phyloP scores from a whole-genome alignment of 1,140 invertebrate species.

The Oscheius sp. region DNA sequence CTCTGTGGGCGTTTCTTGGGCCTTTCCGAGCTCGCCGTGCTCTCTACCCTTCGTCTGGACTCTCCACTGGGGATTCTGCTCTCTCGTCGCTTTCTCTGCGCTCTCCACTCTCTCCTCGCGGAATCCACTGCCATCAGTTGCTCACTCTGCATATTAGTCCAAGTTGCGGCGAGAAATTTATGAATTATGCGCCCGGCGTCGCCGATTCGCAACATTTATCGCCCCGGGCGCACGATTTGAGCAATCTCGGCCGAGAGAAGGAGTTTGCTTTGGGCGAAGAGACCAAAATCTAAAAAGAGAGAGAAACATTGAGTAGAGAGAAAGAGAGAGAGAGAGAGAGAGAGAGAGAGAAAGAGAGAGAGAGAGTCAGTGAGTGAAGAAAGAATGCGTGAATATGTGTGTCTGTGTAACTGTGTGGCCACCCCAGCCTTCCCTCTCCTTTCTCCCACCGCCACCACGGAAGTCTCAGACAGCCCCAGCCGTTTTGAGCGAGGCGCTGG shows the following conservation, averaged over 20 bases:
- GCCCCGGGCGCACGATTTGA: background rate
- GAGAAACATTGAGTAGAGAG: too few species aligned
- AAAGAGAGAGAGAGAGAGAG: too few species aligned
- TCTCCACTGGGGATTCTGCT: background rate
- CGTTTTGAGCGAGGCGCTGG: too few species aligned
- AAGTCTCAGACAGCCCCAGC: too few species aligned
- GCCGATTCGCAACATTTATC: background rate
- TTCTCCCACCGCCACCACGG: background rate
- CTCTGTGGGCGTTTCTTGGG: background rate
- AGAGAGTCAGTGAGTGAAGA: too few species aligned
- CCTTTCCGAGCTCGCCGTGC: background rate
- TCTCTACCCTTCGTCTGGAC: background rate
- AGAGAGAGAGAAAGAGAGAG: too few species aligned
- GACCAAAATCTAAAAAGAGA: background rate
- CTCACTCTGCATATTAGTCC: slow-evolving; percentile 1
- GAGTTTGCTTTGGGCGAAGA: background rate
- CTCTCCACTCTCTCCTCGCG: background rate
- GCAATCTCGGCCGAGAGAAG: background rate
- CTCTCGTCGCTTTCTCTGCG: background rate
- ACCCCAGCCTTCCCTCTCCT: background rate
- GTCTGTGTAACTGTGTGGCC: too few species aligned
- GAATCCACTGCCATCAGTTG: slow-evolving; percentile 9
- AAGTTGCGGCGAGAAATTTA: slow-evolving; percentile 5
- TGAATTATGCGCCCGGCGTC: background rate
- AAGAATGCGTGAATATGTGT: too few species aligned